phyloP scores from a whole-genome alignment of 1,140 invertebrate genomes.

The Rhopalosiphum maidis region DNA sequence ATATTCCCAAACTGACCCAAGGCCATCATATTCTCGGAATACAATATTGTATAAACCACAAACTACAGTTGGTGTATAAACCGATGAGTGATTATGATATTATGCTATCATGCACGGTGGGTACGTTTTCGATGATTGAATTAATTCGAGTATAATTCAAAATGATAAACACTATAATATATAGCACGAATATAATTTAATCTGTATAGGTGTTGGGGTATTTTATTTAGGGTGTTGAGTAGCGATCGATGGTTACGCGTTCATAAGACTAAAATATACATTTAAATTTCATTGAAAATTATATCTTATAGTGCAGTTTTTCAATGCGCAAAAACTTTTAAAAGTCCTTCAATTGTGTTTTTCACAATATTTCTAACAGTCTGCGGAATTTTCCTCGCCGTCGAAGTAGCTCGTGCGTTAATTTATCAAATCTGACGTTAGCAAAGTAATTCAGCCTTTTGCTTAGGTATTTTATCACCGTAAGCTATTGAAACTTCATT shows the following conservation, averaged over 20 bases:
- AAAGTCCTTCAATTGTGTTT: background rate
- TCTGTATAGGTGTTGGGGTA: background rate
- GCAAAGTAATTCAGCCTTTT: background rate
- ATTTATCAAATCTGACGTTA: conserved; percentile 11
- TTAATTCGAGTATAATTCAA: background rate
- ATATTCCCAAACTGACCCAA: background rate
- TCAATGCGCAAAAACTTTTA: background rate
- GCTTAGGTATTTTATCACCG: background rate
- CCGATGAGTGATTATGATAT: background rate
- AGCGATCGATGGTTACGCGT: background rate
- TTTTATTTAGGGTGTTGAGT: background rate
- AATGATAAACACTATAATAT: background rate
- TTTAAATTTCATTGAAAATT: background rate
- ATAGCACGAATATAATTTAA: background rate
- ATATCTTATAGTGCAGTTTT: background rate
- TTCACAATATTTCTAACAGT: background rate
- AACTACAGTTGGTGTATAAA: too few species aligned
- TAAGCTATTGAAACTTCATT: background rate
- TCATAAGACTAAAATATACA: background rate
- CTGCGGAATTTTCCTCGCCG: background rate
- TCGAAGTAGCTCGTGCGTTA: background rate
- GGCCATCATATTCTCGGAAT: background rate
- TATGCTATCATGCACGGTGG: background rate
- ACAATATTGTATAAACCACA: background rate
- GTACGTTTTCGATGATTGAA: background rate